Evolutionary conservation across 2,797 vertebrate species (phyloP).

Genomic region (Columba guinea): DNA sequence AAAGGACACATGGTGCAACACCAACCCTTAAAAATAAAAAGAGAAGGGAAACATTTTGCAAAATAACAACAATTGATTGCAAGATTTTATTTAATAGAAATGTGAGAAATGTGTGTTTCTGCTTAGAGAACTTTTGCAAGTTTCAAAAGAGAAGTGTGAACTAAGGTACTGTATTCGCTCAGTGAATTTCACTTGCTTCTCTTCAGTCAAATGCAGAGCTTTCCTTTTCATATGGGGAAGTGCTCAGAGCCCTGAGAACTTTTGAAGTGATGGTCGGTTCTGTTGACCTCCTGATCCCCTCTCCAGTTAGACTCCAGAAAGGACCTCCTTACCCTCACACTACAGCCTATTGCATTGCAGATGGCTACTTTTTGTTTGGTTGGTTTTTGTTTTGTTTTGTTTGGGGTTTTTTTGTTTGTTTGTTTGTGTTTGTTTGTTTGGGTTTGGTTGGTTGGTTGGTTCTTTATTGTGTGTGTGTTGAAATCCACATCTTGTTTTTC

Average conservation of each 20-base stretch:
- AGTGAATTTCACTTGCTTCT: not conserved
- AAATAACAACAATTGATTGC: not conserved
- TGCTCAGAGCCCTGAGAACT: not conserved
- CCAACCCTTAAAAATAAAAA: not conserved
- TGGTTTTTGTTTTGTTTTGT: no score
- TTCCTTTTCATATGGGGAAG: not conserved
- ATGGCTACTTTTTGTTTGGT: not conserved
- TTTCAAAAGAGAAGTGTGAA: not conserved
- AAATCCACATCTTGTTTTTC: not conserved
- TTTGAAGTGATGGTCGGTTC: not conserved
- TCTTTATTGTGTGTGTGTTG: not conserved
- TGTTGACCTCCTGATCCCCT: not conserved
- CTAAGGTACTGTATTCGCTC: not conserved
- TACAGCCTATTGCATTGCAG: not conserved
- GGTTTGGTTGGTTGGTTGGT: no score
- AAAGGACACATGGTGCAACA: not conserved
- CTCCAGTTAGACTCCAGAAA: not conserved
- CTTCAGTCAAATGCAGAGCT: not conserved
- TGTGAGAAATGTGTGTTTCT: not conserved
- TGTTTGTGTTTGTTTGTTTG: no score
- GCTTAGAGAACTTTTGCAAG: not conserved
- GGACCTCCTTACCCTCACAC: not conserved
- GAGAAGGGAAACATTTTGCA: not conserved
- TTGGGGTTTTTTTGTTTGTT: not conserved
- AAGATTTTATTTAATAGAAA: not conserved